A percentile compares a stretch with the other conserved stretches of the same genome.
These are phyloP conservation scores for Andricus curvator DNA, from an alignment of 2,888 invertebrate species.

Conservation along the genomic window DNA sequence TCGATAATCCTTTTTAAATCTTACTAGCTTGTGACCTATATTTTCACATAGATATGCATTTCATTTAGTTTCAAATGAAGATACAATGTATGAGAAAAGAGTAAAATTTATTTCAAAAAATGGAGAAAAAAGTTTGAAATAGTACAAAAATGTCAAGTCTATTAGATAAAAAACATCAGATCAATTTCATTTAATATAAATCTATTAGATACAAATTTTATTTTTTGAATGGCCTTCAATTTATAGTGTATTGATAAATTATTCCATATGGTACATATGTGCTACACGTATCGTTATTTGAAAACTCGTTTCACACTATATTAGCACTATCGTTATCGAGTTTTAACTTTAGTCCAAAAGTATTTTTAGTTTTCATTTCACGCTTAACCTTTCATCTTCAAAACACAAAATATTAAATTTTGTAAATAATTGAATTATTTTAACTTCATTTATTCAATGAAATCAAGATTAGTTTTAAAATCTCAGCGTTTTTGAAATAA, in stretches of 20 bases:
- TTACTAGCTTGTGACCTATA: constrained; percentile 29
- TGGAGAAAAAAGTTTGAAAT: too few species aligned
- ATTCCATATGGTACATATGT: not conserved
- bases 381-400: not conserved
- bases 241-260: not conserved
- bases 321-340: not conserved
- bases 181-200: not conserved
- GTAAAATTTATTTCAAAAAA: too few species aligned
- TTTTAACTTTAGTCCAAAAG: not conserved
- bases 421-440: not conserved
- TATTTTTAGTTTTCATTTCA: not conserved
- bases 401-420: not conserved
- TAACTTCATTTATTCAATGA: not conserved
- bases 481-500: too few species aligned
- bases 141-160: too few species aligned
- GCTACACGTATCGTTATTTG: not conserved
- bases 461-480: too few species aligned
- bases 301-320: not conserved
- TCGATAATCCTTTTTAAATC: constrained; percentile 31
- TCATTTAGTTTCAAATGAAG: constrained; percentile 14
- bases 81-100: too few species aligned
- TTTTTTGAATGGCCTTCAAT: not conserved
- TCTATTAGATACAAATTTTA: not conserved
- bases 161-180: not conserved
- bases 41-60: not conserved